Conservation (phyloP, 2,888 invertebrate species). For the Mayetiola destructor region DNA sequence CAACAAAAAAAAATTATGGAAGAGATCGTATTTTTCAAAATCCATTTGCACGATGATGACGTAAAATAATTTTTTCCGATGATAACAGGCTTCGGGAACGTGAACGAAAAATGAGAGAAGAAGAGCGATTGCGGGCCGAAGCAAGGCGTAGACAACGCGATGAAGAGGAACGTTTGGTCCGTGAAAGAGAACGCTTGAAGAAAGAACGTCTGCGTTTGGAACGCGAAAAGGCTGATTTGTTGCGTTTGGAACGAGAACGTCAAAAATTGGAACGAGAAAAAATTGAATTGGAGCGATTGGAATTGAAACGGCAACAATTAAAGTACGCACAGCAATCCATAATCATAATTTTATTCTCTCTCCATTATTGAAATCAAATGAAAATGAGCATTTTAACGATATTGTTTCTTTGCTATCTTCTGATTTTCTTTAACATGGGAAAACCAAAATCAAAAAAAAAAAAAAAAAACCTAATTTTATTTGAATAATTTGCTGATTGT, state of each 20-base stretch:
- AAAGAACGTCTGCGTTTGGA: constrained; percentile 78
- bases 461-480: too few species aligned
- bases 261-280: constrained; percentile 64
- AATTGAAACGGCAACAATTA: constrained; percentile 66
- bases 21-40: too few species aligned
- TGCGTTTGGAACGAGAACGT: constrained; percentile 70
- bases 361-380: too few species aligned
- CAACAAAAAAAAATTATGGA: too few species aligned
- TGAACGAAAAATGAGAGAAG: constrained; percentile 64
- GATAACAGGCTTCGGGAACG: constrained; percentile 69
- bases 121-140: constrained; percentile 61
- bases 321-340: constrained; percentile 35
- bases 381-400: too few species aligned
- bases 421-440: too few species aligned
- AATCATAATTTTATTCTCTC: constrained; percentile 17
- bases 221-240: constrained; percentile 69
- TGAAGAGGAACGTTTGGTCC: constrained; percentile 66
- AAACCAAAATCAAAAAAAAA: too few species aligned
- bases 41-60: too few species aligned
- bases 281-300: constrained; percentile 63
- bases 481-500: too few species aligned
- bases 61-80: too few species aligned
- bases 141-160: constrained; percentile 69
- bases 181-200: constrained; percentile 66
- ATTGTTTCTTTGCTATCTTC: too few species aligned